Evolutionary conservation across 2,113 vertebrate genomes (phyloP), one percentile per base, ranked within the genome.

Genomic region (Morone chrysops): DNA sequence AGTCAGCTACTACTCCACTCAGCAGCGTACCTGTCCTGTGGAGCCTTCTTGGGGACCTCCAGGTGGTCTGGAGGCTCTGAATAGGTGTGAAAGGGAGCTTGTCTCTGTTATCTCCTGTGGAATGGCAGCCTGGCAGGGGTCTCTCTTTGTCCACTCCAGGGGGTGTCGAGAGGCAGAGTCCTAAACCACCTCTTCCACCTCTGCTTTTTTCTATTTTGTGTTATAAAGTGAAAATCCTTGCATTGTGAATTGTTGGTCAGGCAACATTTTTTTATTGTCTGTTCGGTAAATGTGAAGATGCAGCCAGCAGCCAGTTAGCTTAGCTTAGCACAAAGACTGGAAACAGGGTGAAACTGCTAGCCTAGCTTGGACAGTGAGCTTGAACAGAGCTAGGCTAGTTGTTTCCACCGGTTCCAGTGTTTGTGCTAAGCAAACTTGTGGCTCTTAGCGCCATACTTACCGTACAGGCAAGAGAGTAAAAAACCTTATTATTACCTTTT

Each of bases 41-140:
- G 60, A 16, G 50, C 50, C 79, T 67, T 56, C 43, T 31, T 4
- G 31, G 8, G 18, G 38, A 4, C 45, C 59, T 73, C 6, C 67
- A 67, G 14, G 50, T 73, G 50, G 16, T 47, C 61, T 62, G 8
- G 53, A 71, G 8, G 13, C 43, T 71, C 18, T 69, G 13, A 63
- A 48, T 69, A 63, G 2, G 57, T 82, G 67, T 66, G 61, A 85
- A 72, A 8, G 16, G 36, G 40, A 11, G 6, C 20, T 40, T n/a
- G 16, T 79, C 31, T 47, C n/a, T 54, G 38, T 38, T 66, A 18
- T 63, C 31, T 69, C 38, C 57, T 18, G 56, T 51, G 14, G 57
- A 57, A n/a, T 62, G 50, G 3, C 38, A 38, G 71, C 36, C 16
- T 70, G 53, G 45, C 45, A 47, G 45, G 45, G 11, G 25, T 65